phyloP scores from a whole-genome alignment of 1,140 invertebrate species.

The Sitodiplosis mosellana region DNA sequence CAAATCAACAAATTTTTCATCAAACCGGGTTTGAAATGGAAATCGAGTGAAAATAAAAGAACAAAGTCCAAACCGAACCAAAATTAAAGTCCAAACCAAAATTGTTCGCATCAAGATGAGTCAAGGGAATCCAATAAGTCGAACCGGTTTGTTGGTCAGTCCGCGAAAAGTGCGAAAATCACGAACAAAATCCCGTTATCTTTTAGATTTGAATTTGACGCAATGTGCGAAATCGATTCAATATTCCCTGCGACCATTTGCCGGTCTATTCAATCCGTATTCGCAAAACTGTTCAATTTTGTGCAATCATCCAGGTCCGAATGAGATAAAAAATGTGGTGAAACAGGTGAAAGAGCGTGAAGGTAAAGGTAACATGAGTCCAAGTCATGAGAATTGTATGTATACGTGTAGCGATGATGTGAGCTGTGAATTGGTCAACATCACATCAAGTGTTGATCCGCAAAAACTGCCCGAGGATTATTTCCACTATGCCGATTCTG shows the following conservation, averaged over 20 bases:
- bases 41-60: too few relatives aligned
- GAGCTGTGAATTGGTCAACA: background rate
- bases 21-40: too few relatives aligned
- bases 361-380: conserved; percentile 5
- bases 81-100: background rate
- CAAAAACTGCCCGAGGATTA: conserved; percentile 36
- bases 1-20: too few relatives aligned
- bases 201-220: background rate
- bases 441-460: background rate
- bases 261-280: conserved; percentile 60
- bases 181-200: background rate
- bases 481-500: conserved; percentile 57
- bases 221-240: conserved; percentile 29
- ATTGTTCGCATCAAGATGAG: background rate
- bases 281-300: conserved; percentile 56
- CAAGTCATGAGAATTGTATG: background rate
- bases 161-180: background rate
- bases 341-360: conserved; percentile 40
- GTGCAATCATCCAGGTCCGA: conserved; percentile 63
- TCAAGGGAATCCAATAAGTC: background rate
- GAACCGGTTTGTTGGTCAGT: background rate
- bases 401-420: background rate
- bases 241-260: conserved; percentile 49
- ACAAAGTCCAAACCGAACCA: background rate
- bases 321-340: conserved; percentile 49